A percentile compares a stretch with the other conserved stretches of the same genome.
phyloP scores from a whole-genome alignment of 2,888 invertebrate species.

The Aleiodes leptofemur region DNA sequence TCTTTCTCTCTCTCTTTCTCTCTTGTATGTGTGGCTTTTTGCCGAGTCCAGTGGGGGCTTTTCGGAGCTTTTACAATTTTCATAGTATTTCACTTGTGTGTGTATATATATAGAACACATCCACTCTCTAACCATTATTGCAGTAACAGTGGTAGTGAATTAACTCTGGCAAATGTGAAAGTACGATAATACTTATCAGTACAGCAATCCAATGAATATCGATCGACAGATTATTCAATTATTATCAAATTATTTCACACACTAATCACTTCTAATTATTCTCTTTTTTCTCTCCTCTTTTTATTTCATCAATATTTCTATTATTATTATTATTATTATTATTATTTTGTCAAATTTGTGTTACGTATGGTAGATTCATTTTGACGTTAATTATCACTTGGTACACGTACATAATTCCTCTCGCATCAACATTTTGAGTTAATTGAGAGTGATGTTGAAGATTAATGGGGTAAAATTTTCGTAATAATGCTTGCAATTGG shows the following conservation, averaged over 20 bases:
- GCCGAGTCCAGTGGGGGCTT: conserved; percentile 26
- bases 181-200: conserved; percentile 29
- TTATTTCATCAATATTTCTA: not conserved
- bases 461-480: conserved; percentile 47
- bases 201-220: conserved; percentile 5
- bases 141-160: not conserved
- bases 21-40: too few relatives aligned
- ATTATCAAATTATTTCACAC: not conserved
- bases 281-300: too few relatives aligned
- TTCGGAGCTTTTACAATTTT: conserved; percentile 2
- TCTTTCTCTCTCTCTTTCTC: not conserved
- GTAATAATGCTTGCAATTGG: conserved; percentile 36
- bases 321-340: conserved; percentile 8
- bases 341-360: conserved; percentile 16
- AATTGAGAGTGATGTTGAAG: conserved; percentile 54
- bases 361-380: conserved; percentile 9
- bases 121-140: not conserved
- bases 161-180: conserved; percentile 6
- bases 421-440: conserved; percentile 39
- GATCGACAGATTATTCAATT: conserved; percentile 19
- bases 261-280: not conserved
- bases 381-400: conserved; percentile 31
- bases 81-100: not conserved
- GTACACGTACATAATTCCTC: conserved; percentile 13
- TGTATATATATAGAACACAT: not conserved